Base-by-base conservation (phyloP, 1,140 invertebrate species). In the Formica exsecta region DNA sequence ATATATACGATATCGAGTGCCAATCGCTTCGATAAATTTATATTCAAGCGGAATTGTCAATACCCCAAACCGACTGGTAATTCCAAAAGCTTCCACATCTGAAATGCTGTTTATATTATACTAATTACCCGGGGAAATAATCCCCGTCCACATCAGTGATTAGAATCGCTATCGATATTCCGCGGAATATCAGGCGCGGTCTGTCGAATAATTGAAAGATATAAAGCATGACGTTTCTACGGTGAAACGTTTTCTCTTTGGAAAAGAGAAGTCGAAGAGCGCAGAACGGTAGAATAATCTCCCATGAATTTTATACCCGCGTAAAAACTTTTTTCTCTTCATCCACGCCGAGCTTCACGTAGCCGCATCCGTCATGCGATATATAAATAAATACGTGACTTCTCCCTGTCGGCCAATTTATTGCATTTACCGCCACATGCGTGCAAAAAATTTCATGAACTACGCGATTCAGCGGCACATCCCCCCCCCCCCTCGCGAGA, bases 361-460 rank as follows among this genome's bases (percentile, higher is more conserved):
- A 70, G 48, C 64, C 48, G 64, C 65, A 80, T 80, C 70, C 77
- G 77, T 70, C 77, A 80, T 57, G 65, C 65, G 48, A 36, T 70
- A 19, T 41, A 59, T 54, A 83, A 83, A 83, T 62, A 83, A 83
- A 73, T 83, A 83, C 68, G 68, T 62, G 41, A 83, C 68, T 74
- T 2, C 57, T 73, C 41, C 41, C 9, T 54, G 25, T 44, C 25
- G 41, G n/a, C 38, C 54, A 36, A 71, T 73, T 83, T 83, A 83
- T 83, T 61, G 54, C 62, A 61, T 83, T 83, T 83, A 74, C 68
- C 16, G 13, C 11, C 19, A 32, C 48, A n/a, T 16, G 44, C 32
- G 25, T 11, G 16, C 13, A 8, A 70, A 68, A 73, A 57, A 71
- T 81, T 38, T 25, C 51, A 29, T 6, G 51, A 59, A 41, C 44